These are phyloP conservation scores for Coccyzus lansbergi DNA, from an alignment of 2,797 vertebrate genomes.

Conservation along the genomic window DNA sequence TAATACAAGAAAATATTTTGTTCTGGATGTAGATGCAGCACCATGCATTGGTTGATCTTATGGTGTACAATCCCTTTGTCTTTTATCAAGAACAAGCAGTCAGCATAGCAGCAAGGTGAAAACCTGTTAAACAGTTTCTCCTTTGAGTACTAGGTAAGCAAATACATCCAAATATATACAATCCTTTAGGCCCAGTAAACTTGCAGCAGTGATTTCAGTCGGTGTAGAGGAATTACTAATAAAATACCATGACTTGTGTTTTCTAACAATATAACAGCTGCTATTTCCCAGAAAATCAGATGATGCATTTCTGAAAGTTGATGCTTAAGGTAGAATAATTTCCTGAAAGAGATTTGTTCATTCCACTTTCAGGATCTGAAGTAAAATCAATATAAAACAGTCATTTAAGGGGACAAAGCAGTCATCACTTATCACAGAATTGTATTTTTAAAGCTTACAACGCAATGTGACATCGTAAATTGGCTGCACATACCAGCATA, in stretches of 20 bases:
- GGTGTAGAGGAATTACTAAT: neutral
- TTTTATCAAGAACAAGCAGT: neutral
- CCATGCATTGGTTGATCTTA: neutral
- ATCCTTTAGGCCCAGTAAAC: neutral
- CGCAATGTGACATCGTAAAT: too few relatives aligned
- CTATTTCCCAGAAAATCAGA: conserved; percentile 8
- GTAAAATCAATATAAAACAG: neutral
- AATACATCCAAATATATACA: neutral
- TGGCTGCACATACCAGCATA: neutral
- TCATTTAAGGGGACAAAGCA: neutral
- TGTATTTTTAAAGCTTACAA: neutral
- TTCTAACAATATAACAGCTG: neutral
- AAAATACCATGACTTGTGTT: neutral
- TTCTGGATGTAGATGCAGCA: neutral
- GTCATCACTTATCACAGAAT: neutral
- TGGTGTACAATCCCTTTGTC: neutral
- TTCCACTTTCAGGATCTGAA: neutral
- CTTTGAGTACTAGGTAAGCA: neutral
- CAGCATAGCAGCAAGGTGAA: neutral
- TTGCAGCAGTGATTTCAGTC: neutral
- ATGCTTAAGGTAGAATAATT: neutral
- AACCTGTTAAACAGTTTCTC: neutral
- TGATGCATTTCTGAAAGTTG: neutral
- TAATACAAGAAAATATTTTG: neutral
- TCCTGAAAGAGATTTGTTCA: conserved; percentile 1